Evolutionary conservation across 2,113 vertebrate genomes (phyloP), one percentile per base, ranked within the genome.

Genomic region (Tragelaphus imberbis): DNA sequence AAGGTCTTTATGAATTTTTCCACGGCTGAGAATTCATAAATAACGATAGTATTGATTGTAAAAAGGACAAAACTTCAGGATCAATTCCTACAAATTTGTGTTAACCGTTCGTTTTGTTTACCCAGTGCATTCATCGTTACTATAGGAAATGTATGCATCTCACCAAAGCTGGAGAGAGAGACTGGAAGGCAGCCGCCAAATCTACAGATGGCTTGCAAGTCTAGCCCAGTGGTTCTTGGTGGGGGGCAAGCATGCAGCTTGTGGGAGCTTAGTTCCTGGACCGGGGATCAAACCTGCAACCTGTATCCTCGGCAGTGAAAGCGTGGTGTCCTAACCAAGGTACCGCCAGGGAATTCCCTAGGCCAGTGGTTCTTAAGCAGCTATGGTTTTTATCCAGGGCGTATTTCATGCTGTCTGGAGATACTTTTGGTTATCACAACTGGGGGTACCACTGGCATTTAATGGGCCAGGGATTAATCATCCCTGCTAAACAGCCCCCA

Each of bases 21-120:
- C 95, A 98, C 77, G 86, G 98, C 92, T 97, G 96, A 84, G 96
- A 98, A 97, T 98, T 96, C 97, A 95, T 97, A 96, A 98, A 97
- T 92, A 98, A 97, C 92, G 96, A 95, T 81, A 90, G 89, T 88
- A 93, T 90, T 93, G 96, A 84, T 65, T 90, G 88, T 96, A 81
- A 95, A 94, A 81, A 97, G 89, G 94, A 96, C 90, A 97, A 92
- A 96, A 97, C 85, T 94, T 98, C 94, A 95, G 98, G 97, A 97
- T 97, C 98, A 96, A 97, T 97, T 96, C 94, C 97, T 51, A 63
- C 96, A 91, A 97, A 96, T 98, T 87, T 97, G 65, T 87, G 92
- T 56, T 97, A 97, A 86, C 94, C 94, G 89, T 40, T 95, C 91
- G 81, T 2, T 94, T 93, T 97, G 97, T 97, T 98, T 97, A 95